phyloP scores from a whole-genome alignment of 2,113 vertebrate species.

The Seriola aureovittata region DNA sequence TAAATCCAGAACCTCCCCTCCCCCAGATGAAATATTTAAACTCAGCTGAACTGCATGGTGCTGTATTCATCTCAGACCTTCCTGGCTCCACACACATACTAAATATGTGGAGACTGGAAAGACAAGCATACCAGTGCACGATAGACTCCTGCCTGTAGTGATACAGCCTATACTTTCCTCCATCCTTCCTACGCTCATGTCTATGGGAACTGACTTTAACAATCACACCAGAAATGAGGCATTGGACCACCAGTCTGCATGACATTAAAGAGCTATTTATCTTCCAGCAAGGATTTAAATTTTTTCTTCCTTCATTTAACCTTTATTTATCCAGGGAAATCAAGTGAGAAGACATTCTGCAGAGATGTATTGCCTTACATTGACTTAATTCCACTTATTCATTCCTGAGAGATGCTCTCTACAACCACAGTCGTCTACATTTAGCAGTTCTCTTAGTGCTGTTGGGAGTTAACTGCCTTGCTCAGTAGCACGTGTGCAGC shows the following conservation, averaged over 20 bases:
- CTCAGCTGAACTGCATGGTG: slow-evolving; percentile 31
- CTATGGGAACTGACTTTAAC: slow-evolving; percentile 45
- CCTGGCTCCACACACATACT: slow-evolving; percentile 20
- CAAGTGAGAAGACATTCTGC: slow-evolving; percentile 35
- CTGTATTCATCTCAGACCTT: slow-evolving; percentile 41
- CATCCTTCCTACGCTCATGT: slow-evolving; percentile 21
- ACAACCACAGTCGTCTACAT: background rate
- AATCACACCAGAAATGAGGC: slow-evolving; percentile 44
- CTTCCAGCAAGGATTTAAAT: slow-evolving; percentile 56
- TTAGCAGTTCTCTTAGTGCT: background rate
- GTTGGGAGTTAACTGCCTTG: slow-evolving; percentile 1
- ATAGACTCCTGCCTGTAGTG: slow-evolving; percentile 22
- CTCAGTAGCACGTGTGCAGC: slow-evolving; percentile 11
- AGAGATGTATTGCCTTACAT: slow-evolving; percentile 18
- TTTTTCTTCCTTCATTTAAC: slow-evolving; percentile 63
- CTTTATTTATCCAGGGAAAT: slow-evolving; percentile 72
- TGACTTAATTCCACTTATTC: slow-evolving; percentile 1
- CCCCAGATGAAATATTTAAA: slow-evolving; percentile 70
- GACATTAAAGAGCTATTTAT: slow-evolving; percentile 69
- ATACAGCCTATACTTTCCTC: slow-evolving; percentile 20
- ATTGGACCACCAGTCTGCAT: slow-evolving; percentile 33
- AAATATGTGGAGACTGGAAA: slow-evolving; percentile 13
- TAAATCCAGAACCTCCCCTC: slow-evolving; percentile 28
- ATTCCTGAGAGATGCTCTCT: background rate
- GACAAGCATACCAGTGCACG: slow-evolving; percentile 30